Evolutionary conservation across 2,797 vertebrate genomes (phyloP).

Genomic region (Halcyon smyrnensis): DNA sequence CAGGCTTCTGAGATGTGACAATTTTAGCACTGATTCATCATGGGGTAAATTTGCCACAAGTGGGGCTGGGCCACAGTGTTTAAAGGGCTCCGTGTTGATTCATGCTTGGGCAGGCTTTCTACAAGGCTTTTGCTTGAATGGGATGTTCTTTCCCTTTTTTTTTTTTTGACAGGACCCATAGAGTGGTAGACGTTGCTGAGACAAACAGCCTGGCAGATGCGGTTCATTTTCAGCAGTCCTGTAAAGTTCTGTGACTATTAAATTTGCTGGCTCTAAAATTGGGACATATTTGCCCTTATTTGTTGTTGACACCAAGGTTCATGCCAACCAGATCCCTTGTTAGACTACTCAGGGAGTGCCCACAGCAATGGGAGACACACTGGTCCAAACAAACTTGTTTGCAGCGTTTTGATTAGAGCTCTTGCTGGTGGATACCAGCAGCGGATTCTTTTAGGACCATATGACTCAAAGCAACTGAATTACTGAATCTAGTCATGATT

Average conservation of each 20-base stretch:
- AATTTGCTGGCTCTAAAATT: background rate
- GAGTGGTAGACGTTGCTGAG: background rate
- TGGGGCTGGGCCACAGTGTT: background rate
- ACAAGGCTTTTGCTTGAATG: background rate
- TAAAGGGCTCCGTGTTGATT: background rate
- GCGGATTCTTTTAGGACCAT: background rate
- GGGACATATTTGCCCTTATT: background rate
- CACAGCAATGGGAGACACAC: background rate
- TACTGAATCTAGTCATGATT: background rate
- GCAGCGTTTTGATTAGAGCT: background rate
- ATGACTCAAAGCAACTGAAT: background rate
- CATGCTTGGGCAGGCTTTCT: background rate
- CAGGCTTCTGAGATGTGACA: constrained; percentile 21
- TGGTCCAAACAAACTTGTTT: background rate
- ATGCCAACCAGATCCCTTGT: background rate
- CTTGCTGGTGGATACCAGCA: background rate
- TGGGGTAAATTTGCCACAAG: background rate
- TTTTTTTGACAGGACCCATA: background rate
- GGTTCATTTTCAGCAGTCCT: background rate
- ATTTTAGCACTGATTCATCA: constrained; percentile 17
- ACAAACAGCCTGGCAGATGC: background rate
- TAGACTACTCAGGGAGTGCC: background rate
- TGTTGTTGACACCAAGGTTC: background rate
- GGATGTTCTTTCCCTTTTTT: background rate
- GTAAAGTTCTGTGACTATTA: background rate